phyloP scores from a whole-genome alignment of 2,797 vertebrate genomes.

The Ctenopoma multispine region DNA sequence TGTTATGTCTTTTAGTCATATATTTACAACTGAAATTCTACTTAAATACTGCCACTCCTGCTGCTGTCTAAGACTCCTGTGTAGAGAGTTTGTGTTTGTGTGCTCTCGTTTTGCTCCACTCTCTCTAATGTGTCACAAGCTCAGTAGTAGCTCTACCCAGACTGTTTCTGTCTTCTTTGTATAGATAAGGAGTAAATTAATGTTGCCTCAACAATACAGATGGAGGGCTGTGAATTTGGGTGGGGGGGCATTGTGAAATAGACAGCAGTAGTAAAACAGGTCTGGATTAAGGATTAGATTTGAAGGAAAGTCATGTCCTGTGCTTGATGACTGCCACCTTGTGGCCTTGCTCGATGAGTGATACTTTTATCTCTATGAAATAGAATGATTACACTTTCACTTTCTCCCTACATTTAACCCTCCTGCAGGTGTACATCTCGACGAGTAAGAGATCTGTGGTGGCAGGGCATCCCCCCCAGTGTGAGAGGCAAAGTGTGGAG shows the following conservation, averaged over 20 bases:
- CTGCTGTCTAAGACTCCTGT: not conserved
- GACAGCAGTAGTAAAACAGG: not conserved
- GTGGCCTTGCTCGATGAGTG: not conserved
- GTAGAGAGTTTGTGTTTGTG: too few relatives aligned
- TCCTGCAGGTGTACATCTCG: slow-evolving; percentile 89
- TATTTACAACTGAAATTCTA: too few relatives aligned
- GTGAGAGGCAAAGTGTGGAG: slow-evolving; percentile 96
- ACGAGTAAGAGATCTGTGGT: slow-evolving; percentile 94
- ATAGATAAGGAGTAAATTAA: not conserved
- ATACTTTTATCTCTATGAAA: not conserved
- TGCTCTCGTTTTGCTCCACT: too few relatives aligned
- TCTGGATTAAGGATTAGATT: not conserved
- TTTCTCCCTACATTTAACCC: not conserved
- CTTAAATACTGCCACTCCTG: not conserved
- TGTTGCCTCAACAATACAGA: not conserved
- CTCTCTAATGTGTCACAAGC: too few relatives aligned
- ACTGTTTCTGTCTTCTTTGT: not conserved
- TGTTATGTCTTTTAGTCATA: not conserved
- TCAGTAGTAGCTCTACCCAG: too few relatives aligned
- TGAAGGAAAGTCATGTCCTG: not conserved
- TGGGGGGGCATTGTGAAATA: not conserved
- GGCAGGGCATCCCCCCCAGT: slow-evolving; percentile 96
- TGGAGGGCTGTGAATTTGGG: not conserved
- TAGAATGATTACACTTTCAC: too few relatives aligned
- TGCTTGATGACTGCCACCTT: slow-evolving; percentile 7